Conservation (phyloP, 2,797 vertebrate species). For the Hippopotamyrus pictus region DNA sequence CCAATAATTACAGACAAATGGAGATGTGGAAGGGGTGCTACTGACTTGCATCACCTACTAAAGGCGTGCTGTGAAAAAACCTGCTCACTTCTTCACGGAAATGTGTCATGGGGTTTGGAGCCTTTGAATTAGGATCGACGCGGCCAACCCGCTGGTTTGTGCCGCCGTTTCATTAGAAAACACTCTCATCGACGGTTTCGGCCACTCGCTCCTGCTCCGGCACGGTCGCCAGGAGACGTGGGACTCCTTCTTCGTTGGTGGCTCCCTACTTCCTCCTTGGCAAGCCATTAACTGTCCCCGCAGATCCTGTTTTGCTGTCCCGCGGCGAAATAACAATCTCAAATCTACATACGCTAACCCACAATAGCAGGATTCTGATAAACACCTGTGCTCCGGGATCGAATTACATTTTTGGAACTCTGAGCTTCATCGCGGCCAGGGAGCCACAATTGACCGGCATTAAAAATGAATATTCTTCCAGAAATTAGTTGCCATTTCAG, state of each 20-base stretch:
- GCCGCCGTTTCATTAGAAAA: not conserved
- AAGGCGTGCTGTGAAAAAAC: not conserved
- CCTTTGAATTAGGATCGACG: not conserved
- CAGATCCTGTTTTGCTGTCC: not conserved
- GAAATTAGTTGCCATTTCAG: not conserved
- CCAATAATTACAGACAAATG: not conserved
- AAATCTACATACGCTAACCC: not conserved
- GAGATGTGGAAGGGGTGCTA: not conserved
- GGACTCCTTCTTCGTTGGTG: not conserved
- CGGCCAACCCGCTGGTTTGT: not conserved
- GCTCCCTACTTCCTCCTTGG: not conserved
- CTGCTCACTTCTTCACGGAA: not conserved
- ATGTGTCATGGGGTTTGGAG: not conserved
- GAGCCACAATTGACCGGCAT: not conserved
- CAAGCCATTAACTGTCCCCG: not conserved
- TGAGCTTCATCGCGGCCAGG: not conserved
- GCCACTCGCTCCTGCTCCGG: not conserved
- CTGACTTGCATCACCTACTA: not conserved
- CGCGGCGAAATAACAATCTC: not conserved
- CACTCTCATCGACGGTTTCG: not conserved
- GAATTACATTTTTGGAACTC: not conserved
- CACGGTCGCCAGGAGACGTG: not conserved
- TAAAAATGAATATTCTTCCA: not conserved
- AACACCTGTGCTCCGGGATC: not conserved
- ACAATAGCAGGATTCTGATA: not conserved